These are phyloP conservation scores for Cladorhizidae sp. DNA, from an alignment of 37 sponge, comb jelly and placozoan species.

Conservation along the genomic window DNA sequence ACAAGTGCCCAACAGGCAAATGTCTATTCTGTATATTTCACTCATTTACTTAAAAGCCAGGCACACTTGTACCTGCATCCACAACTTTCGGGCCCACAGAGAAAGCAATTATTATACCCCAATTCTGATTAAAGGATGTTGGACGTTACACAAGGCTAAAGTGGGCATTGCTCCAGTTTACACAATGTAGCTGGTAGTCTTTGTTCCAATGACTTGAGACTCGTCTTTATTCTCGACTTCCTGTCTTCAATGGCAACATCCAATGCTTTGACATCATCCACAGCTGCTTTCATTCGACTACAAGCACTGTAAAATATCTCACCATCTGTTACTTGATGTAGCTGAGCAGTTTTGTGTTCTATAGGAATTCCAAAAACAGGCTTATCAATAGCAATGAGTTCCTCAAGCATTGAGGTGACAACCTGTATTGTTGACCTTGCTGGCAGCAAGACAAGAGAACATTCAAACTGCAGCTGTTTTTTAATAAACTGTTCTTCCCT, in stretches of 20 bases:
- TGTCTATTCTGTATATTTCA: too few relatives aligned
- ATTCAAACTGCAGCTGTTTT: constrained; percentile 11
- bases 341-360: background rate
- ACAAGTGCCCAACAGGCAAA: too few relatives aligned
- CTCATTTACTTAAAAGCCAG: too few relatives aligned
- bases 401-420: background rate
- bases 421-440: background rate
- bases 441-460: background rate
- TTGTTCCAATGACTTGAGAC: background rate
- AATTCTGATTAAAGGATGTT: too few relatives aligned
- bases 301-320: background rate
- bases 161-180: background rate
- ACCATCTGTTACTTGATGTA: background rate
- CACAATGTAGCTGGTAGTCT: constrained; percentile 9
- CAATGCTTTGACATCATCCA: background rate
- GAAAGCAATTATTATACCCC: too few relatives aligned
- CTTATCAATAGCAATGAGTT: background rate
- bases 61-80: too few relatives aligned
- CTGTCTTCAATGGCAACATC: background rate
- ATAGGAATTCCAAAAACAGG: background rate
- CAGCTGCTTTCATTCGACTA: too few relatives aligned
- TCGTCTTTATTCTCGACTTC: background rate
- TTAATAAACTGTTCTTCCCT: background rate
- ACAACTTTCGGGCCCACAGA: too few relatives aligned
- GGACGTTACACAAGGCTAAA: too few relatives aligned